Evolutionary conservation across 2,113 vertebrate genomes (phyloP), one percentile per base, ranked within the genome.

Genomic region (Ctenomys sociabilis): DNA sequence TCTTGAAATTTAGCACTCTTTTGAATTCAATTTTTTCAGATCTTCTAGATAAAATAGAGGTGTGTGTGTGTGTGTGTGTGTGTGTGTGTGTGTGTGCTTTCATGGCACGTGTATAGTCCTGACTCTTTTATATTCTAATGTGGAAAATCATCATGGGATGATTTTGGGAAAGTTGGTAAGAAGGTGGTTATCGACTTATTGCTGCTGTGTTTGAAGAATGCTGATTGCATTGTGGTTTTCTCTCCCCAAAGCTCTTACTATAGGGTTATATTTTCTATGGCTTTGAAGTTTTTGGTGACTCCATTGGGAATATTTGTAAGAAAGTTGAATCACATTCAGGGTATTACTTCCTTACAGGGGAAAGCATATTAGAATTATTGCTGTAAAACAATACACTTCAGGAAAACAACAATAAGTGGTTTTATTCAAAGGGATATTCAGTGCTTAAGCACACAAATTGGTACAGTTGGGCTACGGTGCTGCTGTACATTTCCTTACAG

Each of bases 171-270:
- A 91, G 78, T 91, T 94, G 49, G 13, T 81, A 37, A 91, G 83
- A 97, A 93, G 57, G 4, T 93, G 37, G 21, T 72, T 68, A 70
- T 90, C 85, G 87, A 88, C 88, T 90, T 68, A 95, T 72, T 85
- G 32, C 64, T 92, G 72, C 90, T 95, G 73, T 54, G 87, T 89
- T 95, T 93, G 82, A 96, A 94, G 83, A 86, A 81, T 84, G 85
- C 85, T 92, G 49, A 96, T 97, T 97, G 81, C 19, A 40, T 68
- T 92, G n/a, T 95, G 91, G 28, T 95, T 96, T 95, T 92, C 54
- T 94, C 92, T 14, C 63, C 80, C 30, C 59, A 86, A 64, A 93
- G 89, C 32, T 84, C 87, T 90, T 95, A 91, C 77, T 95, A 84
- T 32, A 93, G 11, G 4, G 11, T 96, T 86, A 83, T 90, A 89